These are phyloP conservation scores for Temnothorax rugatulus DNA, from an alignment of 2,888 invertebrate species.

Conservation along the genomic window DNA sequence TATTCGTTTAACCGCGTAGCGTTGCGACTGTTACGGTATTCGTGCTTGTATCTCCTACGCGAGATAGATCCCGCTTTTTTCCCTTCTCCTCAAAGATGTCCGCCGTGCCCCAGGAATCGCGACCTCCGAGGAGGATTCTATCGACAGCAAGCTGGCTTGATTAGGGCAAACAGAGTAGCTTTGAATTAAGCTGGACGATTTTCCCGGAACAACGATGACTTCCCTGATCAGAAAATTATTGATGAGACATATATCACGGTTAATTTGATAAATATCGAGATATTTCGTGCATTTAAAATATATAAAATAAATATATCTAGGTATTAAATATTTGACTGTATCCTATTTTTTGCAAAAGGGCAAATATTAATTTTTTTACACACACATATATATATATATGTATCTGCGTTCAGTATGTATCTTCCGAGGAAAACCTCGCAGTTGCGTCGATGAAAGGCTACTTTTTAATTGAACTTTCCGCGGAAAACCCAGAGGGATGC, in stretches of 20 bases:
- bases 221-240: too few relatives aligned
- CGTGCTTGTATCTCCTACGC: constrained; percentile 11
- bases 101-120: too few relatives aligned
- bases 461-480: constrained; percentile 29
- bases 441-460: background rate
- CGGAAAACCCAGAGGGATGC: background rate
- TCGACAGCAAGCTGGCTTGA: too few relatives aligned
- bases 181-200: too few relatives aligned
- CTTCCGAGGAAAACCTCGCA: background rate
- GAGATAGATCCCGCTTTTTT: background rate
- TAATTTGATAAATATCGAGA: too few relatives aligned
- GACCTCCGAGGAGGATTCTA: too few relatives aligned
- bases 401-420: too few relatives aligned
- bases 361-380: background rate
- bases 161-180: too few relatives aligned
- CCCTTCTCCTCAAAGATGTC: too few relatives aligned
- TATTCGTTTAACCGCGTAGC: constrained; percentile 48
- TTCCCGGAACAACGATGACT: too few relatives aligned
- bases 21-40: constrained; percentile 36
- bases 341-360: background rate
- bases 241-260: too few relatives aligned
- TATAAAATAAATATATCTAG: background rate
- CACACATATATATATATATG: background rate
- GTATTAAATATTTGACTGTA: background rate
- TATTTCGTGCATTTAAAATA: too few relatives aligned